These are phyloP conservation scores for Etia nguti DNA, from an alignment of 2,113 vertebrate species.

Conservation along the genomic window DNA sequence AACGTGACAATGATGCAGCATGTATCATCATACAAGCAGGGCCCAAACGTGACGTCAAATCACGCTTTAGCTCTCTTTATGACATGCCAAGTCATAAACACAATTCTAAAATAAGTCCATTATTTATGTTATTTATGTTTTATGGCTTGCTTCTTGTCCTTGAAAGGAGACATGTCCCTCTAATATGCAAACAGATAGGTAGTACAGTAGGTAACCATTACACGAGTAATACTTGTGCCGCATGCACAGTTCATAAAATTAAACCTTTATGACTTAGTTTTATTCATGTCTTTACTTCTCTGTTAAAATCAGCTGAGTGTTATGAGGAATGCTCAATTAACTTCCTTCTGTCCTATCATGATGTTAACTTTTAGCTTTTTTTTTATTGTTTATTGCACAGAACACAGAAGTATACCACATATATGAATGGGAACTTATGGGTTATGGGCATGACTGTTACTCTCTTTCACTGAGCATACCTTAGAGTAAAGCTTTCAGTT, in stretches of 20 bases:
- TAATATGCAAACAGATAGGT: background rate
- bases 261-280: background rate
- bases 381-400: background rate
- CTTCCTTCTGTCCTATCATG: background rate
- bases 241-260: background rate
- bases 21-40: background rate
- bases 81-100: background rate
- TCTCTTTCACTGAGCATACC: background rate
- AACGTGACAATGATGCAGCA: background rate
- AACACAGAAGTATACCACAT: background rate
- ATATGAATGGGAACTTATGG: background rate
- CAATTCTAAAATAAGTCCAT: background rate
- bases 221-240: background rate
- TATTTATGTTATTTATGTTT: background rate
- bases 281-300: background rate
- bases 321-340: background rate
- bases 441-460: background rate
- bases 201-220: background rate
- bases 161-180: background rate
- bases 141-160: background rate
- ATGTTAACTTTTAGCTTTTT: background rate
- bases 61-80: background rate
- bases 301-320: background rate
- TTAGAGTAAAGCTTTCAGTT: background rate
- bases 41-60: background rate